Conservation (phyloP, 2,888 invertebrate species). For the Alviniconcha strummeri region DNA sequence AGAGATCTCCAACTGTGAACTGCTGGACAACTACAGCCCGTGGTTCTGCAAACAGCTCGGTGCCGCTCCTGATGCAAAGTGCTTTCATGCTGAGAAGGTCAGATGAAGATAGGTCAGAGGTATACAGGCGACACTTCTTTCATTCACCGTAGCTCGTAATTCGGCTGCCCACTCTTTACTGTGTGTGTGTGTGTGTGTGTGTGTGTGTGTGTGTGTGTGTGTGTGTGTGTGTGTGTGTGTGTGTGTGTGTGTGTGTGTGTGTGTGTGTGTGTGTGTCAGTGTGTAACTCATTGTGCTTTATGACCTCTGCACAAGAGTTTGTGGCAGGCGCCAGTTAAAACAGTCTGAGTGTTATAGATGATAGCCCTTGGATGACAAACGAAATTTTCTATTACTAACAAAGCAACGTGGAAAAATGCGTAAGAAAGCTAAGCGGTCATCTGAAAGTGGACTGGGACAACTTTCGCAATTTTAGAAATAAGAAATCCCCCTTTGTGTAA, state of each 20-base stretch:
- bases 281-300: background rate
- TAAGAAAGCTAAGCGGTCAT: no score
- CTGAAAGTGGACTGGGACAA: no score
- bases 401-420: no score
- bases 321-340: no score
- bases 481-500: no score
- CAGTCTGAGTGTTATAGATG: no score
- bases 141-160: no score
- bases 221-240: background rate
- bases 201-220: background rate
- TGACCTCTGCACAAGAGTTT: no score
- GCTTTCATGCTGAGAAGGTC: slow-evolving; percentile 6
- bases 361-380: no score
- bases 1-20: background rate
- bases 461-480: no score
- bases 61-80: background rate
- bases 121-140: background rate
- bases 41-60: background rate
- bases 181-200: background rate
- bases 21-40: background rate
- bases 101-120: background rate
- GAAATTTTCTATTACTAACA: no score
- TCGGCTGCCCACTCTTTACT: background rate
- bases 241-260: background rate
- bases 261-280: background rate